Base-by-base conservation (phyloP, 1,140 invertebrate genomes). In the Drosophila serrata region DNA sequence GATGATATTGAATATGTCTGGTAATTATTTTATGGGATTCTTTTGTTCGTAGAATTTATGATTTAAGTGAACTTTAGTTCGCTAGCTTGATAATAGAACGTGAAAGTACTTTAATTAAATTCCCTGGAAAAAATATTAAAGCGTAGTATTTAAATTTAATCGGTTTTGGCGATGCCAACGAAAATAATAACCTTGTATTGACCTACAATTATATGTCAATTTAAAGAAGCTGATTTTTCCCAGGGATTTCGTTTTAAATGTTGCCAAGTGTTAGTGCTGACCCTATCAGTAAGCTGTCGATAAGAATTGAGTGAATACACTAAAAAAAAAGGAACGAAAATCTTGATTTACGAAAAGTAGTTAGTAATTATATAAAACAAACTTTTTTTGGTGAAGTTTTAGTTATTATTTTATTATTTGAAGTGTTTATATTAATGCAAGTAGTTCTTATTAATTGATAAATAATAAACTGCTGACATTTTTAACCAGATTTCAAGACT, bases 11-110 rank as follows among this genome's bases (percentile, higher is more conserved):
- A 35, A 49, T 42, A 49, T 43, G 45, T 37, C 60, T 46, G 9
- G 19, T n/a, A n/a, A 19, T 1, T 22, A 31, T 29, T 62, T 56
- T 12, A 55, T 55, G 49, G 0, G 7, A 9, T 29, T 13, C n/a
- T 57, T 62, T 13, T 6, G 31, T 17, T 37, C 11, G 8, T 27
- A 29, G 27, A 37, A 29, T 57, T 57, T 56, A 62, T 62, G 17
- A 22, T 6, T 57, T 27, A 19, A 19, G 7, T 62, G 59, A 62
- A 62, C 33, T 56, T 57, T 29, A 12, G 53, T 57, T 56, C 6
- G 37, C 15, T 39, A n/a, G 15, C 15, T 39, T 39, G 37, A 39
- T 13, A 39, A 39, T 39, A 6, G 37, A n/a, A 9, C 31, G 11
- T 8, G 3, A 31, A 1, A 9, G 8, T 2, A 31, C 31, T 9